Base-by-base conservation (phyloP, 2,888 invertebrate species). In the Platycnemis pennipes region DNA sequence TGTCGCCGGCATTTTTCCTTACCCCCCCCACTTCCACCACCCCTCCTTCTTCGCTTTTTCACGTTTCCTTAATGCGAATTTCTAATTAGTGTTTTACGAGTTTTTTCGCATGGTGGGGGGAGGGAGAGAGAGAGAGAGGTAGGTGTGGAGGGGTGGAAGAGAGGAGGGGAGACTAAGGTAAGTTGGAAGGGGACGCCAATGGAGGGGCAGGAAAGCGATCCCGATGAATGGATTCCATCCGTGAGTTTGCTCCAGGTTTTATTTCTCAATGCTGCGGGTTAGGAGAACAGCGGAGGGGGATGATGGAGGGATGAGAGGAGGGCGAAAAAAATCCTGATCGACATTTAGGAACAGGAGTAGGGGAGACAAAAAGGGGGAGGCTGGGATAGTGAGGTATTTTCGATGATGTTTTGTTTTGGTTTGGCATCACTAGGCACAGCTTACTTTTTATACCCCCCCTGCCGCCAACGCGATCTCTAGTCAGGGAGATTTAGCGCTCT, bases 11-110 rank as follows among this genome's bases (percentile, higher is more conserved):
- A 37, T 37, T 37, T 77, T 77, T 77, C 77, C 77, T 19, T 19
- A 77, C 77, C 77, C 42, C 26, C 87, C 45, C 45, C n/a, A n/a
- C 45, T 16, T 22, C 45, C 44, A 45, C 45, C 86, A 37, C 63
- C 42, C 37, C 44, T 56, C 89, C 53, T 19, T 7, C 56, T 45
- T 45, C 31, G 31, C 31, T 49, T 88, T 91, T 63, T 42, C 56
- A 44, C 63, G 77, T 77, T 77, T 77, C 77, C 77, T 77, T 77
- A 77, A 77, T 77, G 77, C 77, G 77, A 77, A 77, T 37, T 77
- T 77, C 77, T 77, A 77, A 77, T 77, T 77, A 77, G 77, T 77
- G 77, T 77, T 77, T 77, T 77, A 77, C 77, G 77, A 77, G 77
- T 77, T 37, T 77, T 37, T 77, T 37, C 77, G 77, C 11, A 37